These are phyloP conservation scores for Bemisia tabaci DNA, from an alignment of 1,140 invertebrate species.

Conservation along the genomic window DNA sequence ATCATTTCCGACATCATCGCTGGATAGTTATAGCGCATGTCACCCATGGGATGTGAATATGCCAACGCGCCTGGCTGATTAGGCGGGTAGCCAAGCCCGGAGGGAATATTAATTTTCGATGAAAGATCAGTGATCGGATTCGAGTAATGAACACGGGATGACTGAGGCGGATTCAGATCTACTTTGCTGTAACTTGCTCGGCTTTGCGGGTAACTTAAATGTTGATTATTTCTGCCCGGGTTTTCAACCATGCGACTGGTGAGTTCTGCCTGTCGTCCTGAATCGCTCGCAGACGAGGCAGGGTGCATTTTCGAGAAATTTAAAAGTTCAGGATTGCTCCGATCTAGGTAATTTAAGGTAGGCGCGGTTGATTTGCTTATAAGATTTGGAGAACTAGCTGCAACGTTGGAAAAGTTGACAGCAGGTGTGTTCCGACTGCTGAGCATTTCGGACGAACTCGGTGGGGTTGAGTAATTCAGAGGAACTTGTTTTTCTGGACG, in stretches of 20 bases:
- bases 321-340: background rate
- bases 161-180: constrained; percentile 1
- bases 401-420: background rate
- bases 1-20: background rate
- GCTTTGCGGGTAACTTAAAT: background rate
- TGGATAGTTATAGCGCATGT: background rate
- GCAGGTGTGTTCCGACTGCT: background rate
- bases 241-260: background rate
- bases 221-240: background rate
- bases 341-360: background rate
- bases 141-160: constrained; percentile 13
- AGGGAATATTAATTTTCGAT: constrained; percentile 14
- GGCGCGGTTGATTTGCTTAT: background rate
- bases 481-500: background rate
- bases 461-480: background rate
- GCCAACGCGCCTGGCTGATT: background rate
- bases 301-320: background rate
- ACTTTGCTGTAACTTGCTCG: background rate
- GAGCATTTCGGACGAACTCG: background rate
- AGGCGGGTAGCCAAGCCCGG: background rate
- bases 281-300: background rate
- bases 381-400: background rate
- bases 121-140: constrained; percentile 7
- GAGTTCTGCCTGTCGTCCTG: background rate
- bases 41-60: background rate